Conservation (phyloP, 64 coral and sea anemone genomes). For the Pocillopora damicornis region DNA sequence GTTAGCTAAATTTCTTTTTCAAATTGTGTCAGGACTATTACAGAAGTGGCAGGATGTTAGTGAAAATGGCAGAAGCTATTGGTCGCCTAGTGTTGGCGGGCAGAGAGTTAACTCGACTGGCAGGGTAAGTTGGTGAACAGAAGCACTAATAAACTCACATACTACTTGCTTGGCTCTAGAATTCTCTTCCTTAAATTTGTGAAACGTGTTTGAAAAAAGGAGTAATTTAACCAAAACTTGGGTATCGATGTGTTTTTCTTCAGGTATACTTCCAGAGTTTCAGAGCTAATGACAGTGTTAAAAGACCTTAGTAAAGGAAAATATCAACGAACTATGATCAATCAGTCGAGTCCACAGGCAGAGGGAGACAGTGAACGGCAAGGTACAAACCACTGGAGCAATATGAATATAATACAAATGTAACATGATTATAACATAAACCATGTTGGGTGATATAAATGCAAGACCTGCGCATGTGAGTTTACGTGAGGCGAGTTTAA, state of each 20-base stretch:
- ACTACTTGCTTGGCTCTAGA: too few species aligned
- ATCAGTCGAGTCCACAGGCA: neutral
- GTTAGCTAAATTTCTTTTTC: neutral
- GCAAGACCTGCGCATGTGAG: too few species aligned
- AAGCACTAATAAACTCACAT: too few species aligned
- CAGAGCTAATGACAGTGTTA: conserved; percentile 81
- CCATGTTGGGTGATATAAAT: too few species aligned
- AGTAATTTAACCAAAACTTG: neutral
- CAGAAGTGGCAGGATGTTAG: conserved; percentile 94
- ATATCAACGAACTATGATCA: conserved; percentile 87
- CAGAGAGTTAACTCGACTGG: conserved; percentile 87
- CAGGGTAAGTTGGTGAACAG: conserved; percentile 55
- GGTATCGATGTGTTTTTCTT: neutral
- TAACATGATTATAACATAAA: too few species aligned
- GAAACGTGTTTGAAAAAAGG: neutral
- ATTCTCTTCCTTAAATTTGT: too few species aligned
- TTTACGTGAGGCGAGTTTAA: too few species aligned
- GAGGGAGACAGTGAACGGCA: conserved; percentile 27
- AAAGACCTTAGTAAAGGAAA: conserved; percentile 83
- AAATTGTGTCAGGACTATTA: conserved; percentile 80
- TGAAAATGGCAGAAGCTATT: conserved; percentile 98
- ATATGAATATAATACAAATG: too few species aligned
- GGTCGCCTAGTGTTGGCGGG: conserved; percentile 90
- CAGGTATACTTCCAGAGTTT: conserved; percentile 93
- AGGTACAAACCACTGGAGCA: conserved; percentile 29